Evolutionary conservation across 2,888 invertebrate genomes (phyloP), one percentile per base, ranked within the genome.

Genomic region (Nebria salina): DNA sequence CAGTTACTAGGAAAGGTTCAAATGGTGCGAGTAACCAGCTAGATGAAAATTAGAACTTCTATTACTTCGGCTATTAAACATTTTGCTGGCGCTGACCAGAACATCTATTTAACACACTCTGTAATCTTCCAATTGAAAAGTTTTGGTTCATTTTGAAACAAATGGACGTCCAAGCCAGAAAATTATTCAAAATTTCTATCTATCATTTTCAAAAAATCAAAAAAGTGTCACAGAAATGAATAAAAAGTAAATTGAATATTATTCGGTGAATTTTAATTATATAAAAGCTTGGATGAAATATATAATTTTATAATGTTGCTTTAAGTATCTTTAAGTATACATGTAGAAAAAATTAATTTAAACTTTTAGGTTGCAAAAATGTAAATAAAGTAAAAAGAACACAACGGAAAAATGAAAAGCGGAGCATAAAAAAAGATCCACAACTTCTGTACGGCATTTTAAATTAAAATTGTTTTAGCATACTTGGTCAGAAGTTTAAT

Each of bases 391-490:
- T 68, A 75, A 79, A 73, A 54, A 66, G 70, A 66, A 68, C 65
- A 43, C 70, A 65, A 68, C 66, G 70, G 73, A 65, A 73, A 13
- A 41, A 41, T 15, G 73, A 73, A 73, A 73, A 73, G 42, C 13
- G 43, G 72, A 78, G 25, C 34, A 74, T 43, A 74, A 79, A 73
- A 79, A 79, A 79, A 79, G 79, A 74, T 54, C 15, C 68, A 8
- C 65, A 74, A 79, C 66, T 79, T 75, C 66, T 41, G 73, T 68
- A 64, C 42, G 79, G 79, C 75, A 75, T 74, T 79, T 75, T 79
- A 79, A 79, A 79, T 79, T 79, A 79, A 79, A 79, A 79, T 79
- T 79, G 79, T 79, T 79, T 75, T 75, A 79, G 79, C 79, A 79
- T 79, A 79, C 75, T 79, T 79, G 79, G 68, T 66, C 65, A 75